Evolutionary conservation across 2,113 vertebrate genomes (phyloP).

Genomic region (Taurulus bubalis): DNA sequence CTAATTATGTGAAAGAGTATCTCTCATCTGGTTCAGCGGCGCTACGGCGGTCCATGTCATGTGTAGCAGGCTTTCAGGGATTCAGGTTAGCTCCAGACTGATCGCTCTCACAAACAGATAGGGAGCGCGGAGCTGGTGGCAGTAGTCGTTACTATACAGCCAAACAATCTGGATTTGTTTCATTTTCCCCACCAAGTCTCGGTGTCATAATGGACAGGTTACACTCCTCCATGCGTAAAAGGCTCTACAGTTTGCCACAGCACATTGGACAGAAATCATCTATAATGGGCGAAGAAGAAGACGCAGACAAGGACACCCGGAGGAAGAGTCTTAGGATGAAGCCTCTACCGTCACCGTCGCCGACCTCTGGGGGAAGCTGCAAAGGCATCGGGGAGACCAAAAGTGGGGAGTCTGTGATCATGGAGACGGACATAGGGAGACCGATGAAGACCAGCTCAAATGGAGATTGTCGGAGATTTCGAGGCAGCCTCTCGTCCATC

Average conservation of each 20-base stretch:
- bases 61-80: conserved; percentile 77
- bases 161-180: conserved; percentile 59
- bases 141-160: conserved; percentile 57
- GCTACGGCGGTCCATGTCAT: conserved; percentile 76
- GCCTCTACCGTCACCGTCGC: conserved; percentile 90
- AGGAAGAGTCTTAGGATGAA: conserved; percentile 95
- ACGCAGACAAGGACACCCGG: conserved; percentile 91
- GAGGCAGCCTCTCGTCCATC: conserved; percentile 95
- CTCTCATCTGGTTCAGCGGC: conserved; percentile 63
- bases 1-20: conserved; percentile 60
- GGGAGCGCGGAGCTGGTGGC: conserved; percentile 73
- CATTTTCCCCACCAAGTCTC: conserved; percentile 59
- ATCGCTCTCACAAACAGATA: conserved; percentile 72
- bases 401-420: conserved; percentile 83
- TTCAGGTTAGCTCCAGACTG: conserved; percentile 80
- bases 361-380: conserved; percentile 85
- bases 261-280: conserved; percentile 93
- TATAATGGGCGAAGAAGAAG: conserved; percentile 93
- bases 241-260: conserved; percentile 98
- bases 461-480: conserved; percentile 95
- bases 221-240: conserved; percentile 97
- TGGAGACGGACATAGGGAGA: conserved; percentile 89
- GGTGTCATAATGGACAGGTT: conserved; percentile 93
- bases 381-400: conserved; percentile 80
- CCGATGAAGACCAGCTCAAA: conserved; percentile 93